Evolutionary conservation across 2,888 invertebrate species (phyloP).

Genomic region (Machimus rusticus): DNA sequence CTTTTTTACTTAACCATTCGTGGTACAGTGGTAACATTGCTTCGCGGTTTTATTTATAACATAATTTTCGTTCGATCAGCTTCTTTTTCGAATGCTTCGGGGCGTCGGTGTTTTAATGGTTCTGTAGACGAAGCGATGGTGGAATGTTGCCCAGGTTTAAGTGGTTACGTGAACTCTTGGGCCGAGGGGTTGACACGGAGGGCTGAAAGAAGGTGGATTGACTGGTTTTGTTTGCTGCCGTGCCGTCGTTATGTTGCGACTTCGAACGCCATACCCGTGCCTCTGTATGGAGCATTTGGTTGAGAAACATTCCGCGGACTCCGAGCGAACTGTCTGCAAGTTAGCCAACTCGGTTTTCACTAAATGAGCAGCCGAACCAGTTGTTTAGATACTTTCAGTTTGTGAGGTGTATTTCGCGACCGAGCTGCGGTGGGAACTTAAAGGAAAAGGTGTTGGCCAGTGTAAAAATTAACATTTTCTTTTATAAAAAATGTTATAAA

Average conservation of each 20-base stretch:
- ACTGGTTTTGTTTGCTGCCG: slow-evolving; percentile 3
- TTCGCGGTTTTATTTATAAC: neutral
- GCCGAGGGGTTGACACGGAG: neutral
- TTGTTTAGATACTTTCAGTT: slow-evolving; percentile 4
- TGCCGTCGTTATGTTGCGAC: neutral
- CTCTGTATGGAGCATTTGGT: neutral
- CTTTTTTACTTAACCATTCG: neutral
- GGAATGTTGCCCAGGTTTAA: neutral
- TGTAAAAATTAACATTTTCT: neutral
- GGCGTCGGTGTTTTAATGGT: neutral
- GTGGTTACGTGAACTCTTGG: neutral
- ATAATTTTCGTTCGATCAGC: neutral
- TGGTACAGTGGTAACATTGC: neutral
- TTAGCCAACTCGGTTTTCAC: neutral
- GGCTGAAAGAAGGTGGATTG: neutral
- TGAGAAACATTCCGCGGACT: slow-evolving; percentile 7
- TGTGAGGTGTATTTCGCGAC: neutral
- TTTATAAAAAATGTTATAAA: neutral
- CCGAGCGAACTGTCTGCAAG: neutral
- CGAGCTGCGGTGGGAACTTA: neutral
- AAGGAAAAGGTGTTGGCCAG: neutral
- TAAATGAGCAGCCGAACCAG: neutral
- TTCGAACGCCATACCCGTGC: neutral
- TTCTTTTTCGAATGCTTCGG: neutral
- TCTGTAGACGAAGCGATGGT: neutral